Evolutionary conservation across 2,113 vertebrate species (phyloP), one percentile per base, ranked within the genome.

Genomic region (Empidonax alnorum): DNA sequence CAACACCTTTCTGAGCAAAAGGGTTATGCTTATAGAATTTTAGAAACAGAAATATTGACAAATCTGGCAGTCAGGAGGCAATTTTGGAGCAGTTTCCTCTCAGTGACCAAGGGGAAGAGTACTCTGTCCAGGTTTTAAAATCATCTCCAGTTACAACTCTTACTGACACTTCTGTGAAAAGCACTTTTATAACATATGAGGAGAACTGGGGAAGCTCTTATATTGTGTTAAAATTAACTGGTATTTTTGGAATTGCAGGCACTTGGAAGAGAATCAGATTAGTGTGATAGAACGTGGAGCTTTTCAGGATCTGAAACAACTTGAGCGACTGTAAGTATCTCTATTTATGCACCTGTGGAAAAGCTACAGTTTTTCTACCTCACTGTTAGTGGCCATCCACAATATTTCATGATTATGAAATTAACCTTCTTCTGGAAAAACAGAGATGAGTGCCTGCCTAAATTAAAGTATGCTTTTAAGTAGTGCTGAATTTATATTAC

Each of bases 191-290:
- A 42, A 17, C 9, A 3, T 41, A 16, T 55, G 55, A 35, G 24
- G 62, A 53, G 28, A 28, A 72, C 7, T 18, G 27, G 33, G n/a
- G 21, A 68, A 53, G 20, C 3, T 77, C 19, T 66, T 73, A 10
- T 47, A 15, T 63, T 93, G 17, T 67, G 30, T 46, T 77, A 56
- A 76, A 90, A 71, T 76, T 97, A 88, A 97, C 84, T 82, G 63
- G 4, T 89, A 14, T 88, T 88, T 97, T 74, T 98, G 67, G 87
- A 87, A 58, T 98, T 97, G 49, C 93, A 99, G 99, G 63, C 99
- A 99, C 95, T 98, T 99, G 98, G 99, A 99, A 98, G 99, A 99
- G 96, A 99, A 99, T 98, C 99, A 99, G 95, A 98, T 99, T 97
- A 99, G 98, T 49, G 97, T 99, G 87, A 98, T 99, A 12, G 99